Base-by-base conservation (phyloP, 2,113 vertebrate genomes). In the Nematolebias whitei region DNA sequence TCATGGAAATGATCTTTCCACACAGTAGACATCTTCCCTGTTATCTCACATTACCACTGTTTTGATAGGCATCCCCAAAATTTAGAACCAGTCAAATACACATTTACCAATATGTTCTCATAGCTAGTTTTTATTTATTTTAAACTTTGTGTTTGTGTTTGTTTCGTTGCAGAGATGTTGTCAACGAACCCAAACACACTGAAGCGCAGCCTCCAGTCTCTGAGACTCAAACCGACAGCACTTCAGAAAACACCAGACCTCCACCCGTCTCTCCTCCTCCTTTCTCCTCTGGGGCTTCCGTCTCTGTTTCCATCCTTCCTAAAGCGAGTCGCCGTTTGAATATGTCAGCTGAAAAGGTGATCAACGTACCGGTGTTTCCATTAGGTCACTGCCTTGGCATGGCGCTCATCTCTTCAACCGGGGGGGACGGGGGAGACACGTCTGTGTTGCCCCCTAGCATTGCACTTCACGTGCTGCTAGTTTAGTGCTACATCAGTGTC, bases 331-430 rank as follows among this genome's bases (percentile, higher is more conserved):
- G 65, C 2, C 68, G 84, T 47, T 68, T n/a, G 32, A 54, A 56
- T 9, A n/a, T 78, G n/a, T 39, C 85, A 10, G 64, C 74, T 15
- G 87, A 89, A 70, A 90, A 67, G 73, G 87, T 90, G 68, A 82
- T 38, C 4, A 1, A 11, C 15, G 7, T 29, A 29, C 26, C 26
- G 7, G 26, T 29, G 26, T 29, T 29, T 29, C 26, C 26, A 4
- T n/a, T n/a, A n/a, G n/a, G n/a, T n/a, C n/a, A n/a, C n/a, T n/a
- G n/a, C n/a, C n/a, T n/a, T n/a, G n/a, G n/a, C n/a, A n/a, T n/a
- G n/a, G n/a, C n/a, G n/a, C n/a, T n/a, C n/a, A n/a, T n/a, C n/a
- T n/a, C n/a, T n/a, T n/a, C n/a, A n/a, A n/a, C n/a, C n/a, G n/a
- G n/a, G n/a, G n/a, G n/a, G n/a, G n/a, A n/a, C n/a, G n/a, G n/a